Percentiles rank a stretch among this genome's conserved stretches.
phyloP scores from a whole-genome alignment of 2,797 vertebrate species.

The Molossus alvarezi region DNA sequence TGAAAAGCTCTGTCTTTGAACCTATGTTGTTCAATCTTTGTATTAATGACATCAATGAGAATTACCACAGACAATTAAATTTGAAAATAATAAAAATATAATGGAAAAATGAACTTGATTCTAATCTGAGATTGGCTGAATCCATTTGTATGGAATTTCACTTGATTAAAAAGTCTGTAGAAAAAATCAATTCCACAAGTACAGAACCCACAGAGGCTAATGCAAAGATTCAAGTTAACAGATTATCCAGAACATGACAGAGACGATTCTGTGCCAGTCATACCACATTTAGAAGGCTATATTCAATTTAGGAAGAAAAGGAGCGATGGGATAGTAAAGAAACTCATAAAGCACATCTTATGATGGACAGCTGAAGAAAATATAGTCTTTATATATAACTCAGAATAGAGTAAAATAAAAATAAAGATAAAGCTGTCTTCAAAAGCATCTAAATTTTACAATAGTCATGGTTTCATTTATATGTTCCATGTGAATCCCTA shows the following conservation, averaged over 20 bases:
- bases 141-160: background rate
- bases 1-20: background rate
- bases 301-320: background rate
- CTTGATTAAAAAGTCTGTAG: conserved; percentile 3
- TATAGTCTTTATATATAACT: background rate
- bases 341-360: background rate
- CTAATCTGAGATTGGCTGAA: background rate
- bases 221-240: background rate
- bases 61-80: conserved; percentile 39
- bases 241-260: background rate
- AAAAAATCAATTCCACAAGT: background rate
- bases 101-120: background rate
- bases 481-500: background rate
- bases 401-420: background rate
- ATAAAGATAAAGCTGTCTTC: conserved; percentile 34
- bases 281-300: background rate
- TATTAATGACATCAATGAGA: conserved; percentile 21
- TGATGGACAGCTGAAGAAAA: background rate
- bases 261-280: background rate
- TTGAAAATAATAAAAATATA: background rate
- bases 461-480: background rate
- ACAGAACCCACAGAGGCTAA: background rate
- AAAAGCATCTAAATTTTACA: background rate
- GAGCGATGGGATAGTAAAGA: background rate
- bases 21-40: background rate